Conservation (phyloP, 2,888 invertebrate genomes). For the Bursaphelenchus okinawaensis region DNA sequence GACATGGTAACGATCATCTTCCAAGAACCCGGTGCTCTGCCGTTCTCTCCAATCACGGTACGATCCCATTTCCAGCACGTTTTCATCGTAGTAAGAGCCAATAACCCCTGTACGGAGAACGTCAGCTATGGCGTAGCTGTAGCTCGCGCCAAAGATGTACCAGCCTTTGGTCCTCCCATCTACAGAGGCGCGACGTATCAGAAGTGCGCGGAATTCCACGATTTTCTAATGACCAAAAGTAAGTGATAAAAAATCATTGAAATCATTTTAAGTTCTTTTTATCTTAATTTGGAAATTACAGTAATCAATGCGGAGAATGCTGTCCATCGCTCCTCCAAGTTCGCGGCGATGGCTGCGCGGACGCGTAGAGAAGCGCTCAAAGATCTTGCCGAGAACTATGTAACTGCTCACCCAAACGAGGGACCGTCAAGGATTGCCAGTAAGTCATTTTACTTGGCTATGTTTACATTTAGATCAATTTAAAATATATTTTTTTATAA, state of each 20-base stretch:
- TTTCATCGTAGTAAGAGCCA: slow-evolving; percentile 81
- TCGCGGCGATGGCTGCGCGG: slow-evolving; percentile 89
- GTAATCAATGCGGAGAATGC: slow-evolving; percentile 94
- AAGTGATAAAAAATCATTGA: no score
- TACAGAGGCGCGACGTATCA: slow-evolving; percentile 73
- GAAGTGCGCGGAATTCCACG: slow-evolving; percentile 86
- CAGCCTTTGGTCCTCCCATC: slow-evolving; percentile 90
- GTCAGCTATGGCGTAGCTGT: slow-evolving; percentile 75
- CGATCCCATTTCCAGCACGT: slow-evolving; percentile 96
- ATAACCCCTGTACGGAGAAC: slow-evolving; percentile 83
- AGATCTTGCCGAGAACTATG: slow-evolving; percentile 64
- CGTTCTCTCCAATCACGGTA: slow-evolving; percentile 87
- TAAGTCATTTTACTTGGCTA: slow-evolving; percentile 17
- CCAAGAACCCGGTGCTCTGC: slow-evolving; percentile 66
- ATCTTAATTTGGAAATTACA: slow-evolving; percentile 47
- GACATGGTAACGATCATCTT: slow-evolving; percentile 96
- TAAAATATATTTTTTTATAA: no score
- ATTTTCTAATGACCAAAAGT: slow-evolving; percentile 84
- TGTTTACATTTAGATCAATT: no score
- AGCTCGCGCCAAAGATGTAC: slow-evolving; percentile 82
- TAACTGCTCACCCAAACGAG: slow-evolving; percentile 54
- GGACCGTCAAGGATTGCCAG: slow-evolving; percentile 53
- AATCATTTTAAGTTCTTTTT: background rate
- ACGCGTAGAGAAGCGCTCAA: slow-evolving; percentile 91
- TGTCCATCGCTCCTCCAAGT: slow-evolving; percentile 89